Base-by-base conservation (phyloP, 1,140 invertebrate genomes). In the Callitettix versicolor region DNA sequence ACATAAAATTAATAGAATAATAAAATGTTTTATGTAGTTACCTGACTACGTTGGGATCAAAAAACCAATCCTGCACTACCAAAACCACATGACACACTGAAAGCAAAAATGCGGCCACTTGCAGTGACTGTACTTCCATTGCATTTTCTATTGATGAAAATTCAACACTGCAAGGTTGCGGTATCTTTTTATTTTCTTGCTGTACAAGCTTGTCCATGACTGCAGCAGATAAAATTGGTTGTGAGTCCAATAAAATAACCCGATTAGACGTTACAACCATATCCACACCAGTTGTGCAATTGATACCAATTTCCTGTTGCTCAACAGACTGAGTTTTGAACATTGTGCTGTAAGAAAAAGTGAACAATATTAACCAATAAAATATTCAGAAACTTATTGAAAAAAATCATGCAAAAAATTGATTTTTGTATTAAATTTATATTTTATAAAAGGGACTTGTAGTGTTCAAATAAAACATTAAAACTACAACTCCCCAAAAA, bases 61-160 rank as follows among this genome's bases (percentile, higher is more conserved):
- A 74, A 65, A 89, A 89, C 81, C 84, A 90, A 67, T 95, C 90
- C 65, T 94, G 82, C 0, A 89, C 82, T 44, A 91, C 77, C 52
- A 95, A 76, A 3, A 95, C 75, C 0, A 92, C 77, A 69, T 95
- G 90, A 65, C 91, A 94, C n/a, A 94, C 82, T 12, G 86, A 84
- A 69, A 93, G 80, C 21, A 95, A 67, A 67, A 91, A 91, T 7
- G 89, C 82, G 20, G 85, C 76, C 46, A 88, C 74, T 66, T 95
- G 88, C 17, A 94, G 68, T 14, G 84, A 83, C 58, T 86, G 81
- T 22, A 88, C 71, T 67, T 86, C 82, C 48, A 81, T 71, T 11
- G 77, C 78, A 58, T 77, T 79, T 67, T 86, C 84, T 18, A 73
- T 69, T 26, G 73, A 77, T 12, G 69, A 68, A 67, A 78, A 81